Conservation (phyloP, 2,113 vertebrate species). For the Platysternon megacephalum region DNA sequence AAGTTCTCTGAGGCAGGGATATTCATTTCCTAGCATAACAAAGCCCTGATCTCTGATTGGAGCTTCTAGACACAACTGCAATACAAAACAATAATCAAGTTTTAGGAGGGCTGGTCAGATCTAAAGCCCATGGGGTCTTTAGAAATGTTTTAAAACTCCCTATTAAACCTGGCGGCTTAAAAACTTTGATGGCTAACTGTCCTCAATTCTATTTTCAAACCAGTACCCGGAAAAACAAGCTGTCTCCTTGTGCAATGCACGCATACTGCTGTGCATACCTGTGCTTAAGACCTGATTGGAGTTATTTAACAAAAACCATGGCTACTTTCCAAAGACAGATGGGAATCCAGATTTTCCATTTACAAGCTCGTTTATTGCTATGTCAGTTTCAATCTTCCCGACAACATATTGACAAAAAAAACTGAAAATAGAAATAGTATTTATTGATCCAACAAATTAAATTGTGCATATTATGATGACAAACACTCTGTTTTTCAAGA, state of each 20-base stretch:
- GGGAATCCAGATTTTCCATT: background rate
- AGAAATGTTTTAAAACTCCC: background rate
- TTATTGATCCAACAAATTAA: constrained; percentile 13
- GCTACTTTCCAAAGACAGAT: constrained; percentile 12
- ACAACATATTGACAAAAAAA: constrained; percentile 8
- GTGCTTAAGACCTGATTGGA: background rate
- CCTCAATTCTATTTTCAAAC: constrained; percentile 37
- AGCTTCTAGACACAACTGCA: background rate
- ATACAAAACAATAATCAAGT: background rate
- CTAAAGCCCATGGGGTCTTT: background rate
- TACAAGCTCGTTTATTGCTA: constrained; percentile 3
- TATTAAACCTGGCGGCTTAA: background rate
- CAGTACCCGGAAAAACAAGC: constrained; percentile 3
- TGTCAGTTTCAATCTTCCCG: constrained; percentile 6
- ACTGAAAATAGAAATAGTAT: constrained; percentile 16
- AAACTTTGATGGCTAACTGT: constrained; percentile 50
- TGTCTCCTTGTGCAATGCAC: background rate
- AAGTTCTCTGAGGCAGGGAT: background rate
- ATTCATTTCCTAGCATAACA: background rate
- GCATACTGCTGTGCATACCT: constrained; percentile 43
- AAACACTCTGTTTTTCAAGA: background rate
- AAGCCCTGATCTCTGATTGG: background rate
- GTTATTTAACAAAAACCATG: constrained; percentile 26
- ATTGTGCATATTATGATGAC: background rate
- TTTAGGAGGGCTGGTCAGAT: background rate